Evolutionary conservation across 2,113 vertebrate genomes (phyloP).

Genomic region (Cyprinodon variegatus): DNA sequence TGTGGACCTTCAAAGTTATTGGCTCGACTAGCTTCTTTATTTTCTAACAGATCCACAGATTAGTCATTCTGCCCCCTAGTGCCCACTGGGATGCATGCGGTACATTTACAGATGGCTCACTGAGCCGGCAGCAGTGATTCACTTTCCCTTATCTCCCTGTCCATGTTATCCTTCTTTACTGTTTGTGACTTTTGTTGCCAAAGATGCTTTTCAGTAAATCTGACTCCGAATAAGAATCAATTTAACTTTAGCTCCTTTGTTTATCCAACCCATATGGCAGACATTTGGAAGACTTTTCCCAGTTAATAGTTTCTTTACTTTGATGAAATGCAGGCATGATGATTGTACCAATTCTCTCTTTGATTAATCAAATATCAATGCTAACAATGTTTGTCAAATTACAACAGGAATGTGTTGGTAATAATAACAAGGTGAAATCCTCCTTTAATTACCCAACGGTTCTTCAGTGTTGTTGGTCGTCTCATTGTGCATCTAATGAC

Average conservation of each 20-base stretch:
- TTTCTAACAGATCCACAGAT: slow-evolving; percentile 41
- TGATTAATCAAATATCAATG: not conserved
- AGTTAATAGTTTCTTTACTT: too few relatives aligned
- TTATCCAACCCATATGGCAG: slow-evolving; percentile 46
- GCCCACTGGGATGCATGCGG: slow-evolving; percentile 40
- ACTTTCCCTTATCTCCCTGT: slow-evolving; percentile 12
- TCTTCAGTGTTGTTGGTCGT: not conserved
- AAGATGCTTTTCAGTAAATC: slow-evolving; percentile 40
- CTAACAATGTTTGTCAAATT: not conserved
- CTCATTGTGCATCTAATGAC: too few relatives aligned
- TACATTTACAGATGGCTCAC: slow-evolving; percentile 22
- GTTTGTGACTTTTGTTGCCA: slow-evolving; percentile 47
- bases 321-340: too few relatives aligned
- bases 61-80: slow-evolving; percentile 40
- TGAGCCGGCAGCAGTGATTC: slow-evolving; percentile 35
- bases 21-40: slow-evolving; percentile 26
- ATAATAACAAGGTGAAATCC: not conserved
- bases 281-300: slow-evolving; percentile 23
- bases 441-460: not conserved
- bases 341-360: not conserved
- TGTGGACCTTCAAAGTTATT: slow-evolving; percentile 33
- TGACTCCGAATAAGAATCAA: slow-evolving; percentile 51
- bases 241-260: slow-evolving; percentile 35
- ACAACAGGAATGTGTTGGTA: not conserved
- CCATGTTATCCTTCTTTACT: slow-evolving; percentile 48